phyloP scores from a whole-genome alignment of 2,113 vertebrate species.

The Amphilophus citrinellus region DNA sequence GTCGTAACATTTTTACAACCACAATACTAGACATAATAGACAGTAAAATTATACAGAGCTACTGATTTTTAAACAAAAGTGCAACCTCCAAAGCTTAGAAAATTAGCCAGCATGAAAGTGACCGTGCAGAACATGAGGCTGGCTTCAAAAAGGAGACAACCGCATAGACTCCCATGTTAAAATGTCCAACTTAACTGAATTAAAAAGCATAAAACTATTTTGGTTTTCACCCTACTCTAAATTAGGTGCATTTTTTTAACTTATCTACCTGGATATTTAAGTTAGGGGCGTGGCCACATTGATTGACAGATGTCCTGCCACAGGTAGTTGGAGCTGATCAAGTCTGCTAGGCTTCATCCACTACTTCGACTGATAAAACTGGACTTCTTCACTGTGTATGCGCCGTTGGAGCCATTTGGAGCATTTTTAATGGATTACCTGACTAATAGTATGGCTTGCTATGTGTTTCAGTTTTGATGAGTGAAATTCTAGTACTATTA shows the following conservation, averaged over 20 bases:
- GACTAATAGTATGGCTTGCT: neutral
- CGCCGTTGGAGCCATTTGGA: neutral
- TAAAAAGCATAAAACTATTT: neutral
- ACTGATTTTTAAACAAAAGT: neutral
- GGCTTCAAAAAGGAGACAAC: neutral
- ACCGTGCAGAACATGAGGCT: neutral
- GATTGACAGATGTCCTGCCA: neutral
- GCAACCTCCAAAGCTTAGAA: neutral
- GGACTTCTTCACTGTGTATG: neutral
- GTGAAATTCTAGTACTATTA: neutral
- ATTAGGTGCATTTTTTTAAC: neutral
- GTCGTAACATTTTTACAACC: neutral
- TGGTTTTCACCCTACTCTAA: neutral
- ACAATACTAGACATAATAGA: neutral
- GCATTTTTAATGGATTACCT: neutral
- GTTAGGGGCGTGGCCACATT: neutral
- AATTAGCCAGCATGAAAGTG: neutral
- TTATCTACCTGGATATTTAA: neutral
- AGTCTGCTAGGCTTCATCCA: neutral
- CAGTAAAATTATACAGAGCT: neutral
- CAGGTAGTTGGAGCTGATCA: constrained; percentile 2
- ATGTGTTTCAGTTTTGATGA: neutral
- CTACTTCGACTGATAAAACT: neutral
- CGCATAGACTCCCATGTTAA: neutral
- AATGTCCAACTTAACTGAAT: neutral